These are phyloP conservation scores for Rallus limicola DNA, from an alignment of 2,113 vertebrate genomes.

Conservation along the genomic window DNA sequence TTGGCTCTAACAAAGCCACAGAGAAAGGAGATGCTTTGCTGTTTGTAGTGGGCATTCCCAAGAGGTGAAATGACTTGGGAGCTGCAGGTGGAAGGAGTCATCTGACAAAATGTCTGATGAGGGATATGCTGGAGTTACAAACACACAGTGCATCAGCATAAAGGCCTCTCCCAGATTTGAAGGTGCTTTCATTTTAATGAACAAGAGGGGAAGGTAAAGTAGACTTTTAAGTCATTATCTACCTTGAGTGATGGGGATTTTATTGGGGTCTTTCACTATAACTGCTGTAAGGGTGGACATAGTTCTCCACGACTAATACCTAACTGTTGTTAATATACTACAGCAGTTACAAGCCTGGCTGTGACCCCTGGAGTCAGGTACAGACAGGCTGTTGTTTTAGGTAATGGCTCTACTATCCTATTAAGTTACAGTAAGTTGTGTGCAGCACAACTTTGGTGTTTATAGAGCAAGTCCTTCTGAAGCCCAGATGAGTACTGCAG, in stretches of 20 bases:
- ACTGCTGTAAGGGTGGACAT: not conserved
- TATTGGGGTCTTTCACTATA: not conserved
- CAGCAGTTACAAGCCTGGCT: not conserved
- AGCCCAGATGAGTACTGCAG: not conserved
- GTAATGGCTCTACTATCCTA: not conserved
- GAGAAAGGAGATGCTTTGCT: not conserved
- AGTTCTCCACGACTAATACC: not conserved
- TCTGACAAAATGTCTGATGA: not conserved
- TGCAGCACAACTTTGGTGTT: not conserved
- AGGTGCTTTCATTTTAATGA: not conserved
- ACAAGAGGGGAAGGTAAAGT: not conserved
- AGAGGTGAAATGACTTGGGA: not conserved
- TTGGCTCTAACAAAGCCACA: not conserved
- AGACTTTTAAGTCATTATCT: not conserved
- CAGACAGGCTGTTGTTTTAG: conserved; percentile 18
- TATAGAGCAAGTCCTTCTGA: not conserved
- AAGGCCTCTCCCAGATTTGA: not conserved
- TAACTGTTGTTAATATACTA: not conserved
- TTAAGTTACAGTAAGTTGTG: not conserved
- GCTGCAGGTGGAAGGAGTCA: not conserved
- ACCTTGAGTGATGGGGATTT: not conserved
- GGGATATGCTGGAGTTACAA: not conserved
- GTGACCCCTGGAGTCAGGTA: not conserved
- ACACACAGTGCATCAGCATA: not conserved
- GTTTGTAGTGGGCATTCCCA: not conserved